These are phyloP conservation scores for Alces alces DNA, from an alignment of 2,113 vertebrate species.

Conservation along the genomic window DNA sequence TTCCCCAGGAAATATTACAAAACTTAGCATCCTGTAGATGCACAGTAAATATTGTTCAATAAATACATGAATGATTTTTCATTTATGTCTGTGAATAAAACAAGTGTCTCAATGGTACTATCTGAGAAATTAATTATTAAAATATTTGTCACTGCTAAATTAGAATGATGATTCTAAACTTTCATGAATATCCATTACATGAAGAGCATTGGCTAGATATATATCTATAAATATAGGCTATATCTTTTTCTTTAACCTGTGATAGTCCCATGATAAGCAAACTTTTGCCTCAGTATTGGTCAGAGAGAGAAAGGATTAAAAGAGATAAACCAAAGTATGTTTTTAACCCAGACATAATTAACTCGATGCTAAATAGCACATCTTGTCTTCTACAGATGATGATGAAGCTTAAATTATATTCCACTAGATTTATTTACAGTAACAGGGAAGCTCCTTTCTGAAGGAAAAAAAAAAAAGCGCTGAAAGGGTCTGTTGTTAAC, in stretches of 20 bases:
- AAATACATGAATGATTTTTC: neutral
- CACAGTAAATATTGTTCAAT: conserved; percentile 12
- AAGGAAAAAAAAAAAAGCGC: neutral
- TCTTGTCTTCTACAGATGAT: neutral
- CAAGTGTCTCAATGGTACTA: conserved; percentile 34
- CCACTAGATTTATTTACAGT: neutral
- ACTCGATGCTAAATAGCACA: neutral
- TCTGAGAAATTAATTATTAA: conserved; percentile 25
- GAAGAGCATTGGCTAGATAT: neutral
- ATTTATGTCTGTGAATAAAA: neutral
- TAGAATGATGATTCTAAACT: neutral
- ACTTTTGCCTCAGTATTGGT: neutral
- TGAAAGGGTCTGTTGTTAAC: neutral
- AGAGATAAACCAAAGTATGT: neutral
- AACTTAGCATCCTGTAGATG: neutral
- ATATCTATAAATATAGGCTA: neutral
- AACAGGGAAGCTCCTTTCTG: neutral
- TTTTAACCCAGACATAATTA: neutral
- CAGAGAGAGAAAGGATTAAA: neutral
- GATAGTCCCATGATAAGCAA: neutral
- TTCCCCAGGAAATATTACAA: neutral
- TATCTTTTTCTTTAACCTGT: neutral
- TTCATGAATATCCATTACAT: neutral
- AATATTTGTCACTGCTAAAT: neutral
- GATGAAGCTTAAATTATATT: neutral